Conservation (phyloP, 2,888 invertebrate genomes). For the Schizotus pectinicornis region DNA sequence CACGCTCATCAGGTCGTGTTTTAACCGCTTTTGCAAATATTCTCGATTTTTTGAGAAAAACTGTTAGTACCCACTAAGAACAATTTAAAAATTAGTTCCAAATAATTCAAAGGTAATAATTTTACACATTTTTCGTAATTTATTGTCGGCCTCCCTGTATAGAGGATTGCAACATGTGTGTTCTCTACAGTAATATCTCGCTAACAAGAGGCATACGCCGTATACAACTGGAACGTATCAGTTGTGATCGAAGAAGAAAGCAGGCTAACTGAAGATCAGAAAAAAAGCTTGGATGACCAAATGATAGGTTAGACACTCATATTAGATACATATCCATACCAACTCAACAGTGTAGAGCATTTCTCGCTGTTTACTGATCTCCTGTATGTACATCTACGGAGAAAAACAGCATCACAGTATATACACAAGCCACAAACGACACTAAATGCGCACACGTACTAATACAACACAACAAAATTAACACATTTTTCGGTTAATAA, state of each 20-base stretch:
- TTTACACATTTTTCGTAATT: too few relatives aligned
- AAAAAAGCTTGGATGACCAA: slow-evolving; percentile 7
- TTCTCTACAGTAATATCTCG: too few relatives aligned
- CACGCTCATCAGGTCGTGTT: too few relatives aligned
- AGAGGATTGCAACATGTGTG: too few relatives aligned
- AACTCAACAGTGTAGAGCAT: slow-evolving; percentile 83
- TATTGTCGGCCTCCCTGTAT: too few relatives aligned
- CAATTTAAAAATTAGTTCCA: too few relatives aligned
- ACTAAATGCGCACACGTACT: slow-evolving; percentile 30
- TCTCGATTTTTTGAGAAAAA: too few relatives aligned
- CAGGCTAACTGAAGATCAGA: background rate
- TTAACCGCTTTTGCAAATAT: too few relatives aligned
- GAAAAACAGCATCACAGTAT: slow-evolving; percentile 59
- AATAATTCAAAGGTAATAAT: too few relatives aligned
- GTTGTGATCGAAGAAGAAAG: background rate
- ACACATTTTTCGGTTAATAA: background rate
- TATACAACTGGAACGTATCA: too few relatives aligned
- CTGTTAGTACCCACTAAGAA: too few relatives aligned
- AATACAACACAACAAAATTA: slow-evolving; percentile 22
- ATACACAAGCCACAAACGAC: slow-evolving; percentile 53
- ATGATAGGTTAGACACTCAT: slow-evolving; percentile 17
- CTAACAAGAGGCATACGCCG: too few relatives aligned
- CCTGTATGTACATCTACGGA: slow-evolving; percentile 84
- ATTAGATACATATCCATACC: slow-evolving; percentile 65
- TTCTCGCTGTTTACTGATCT: slow-evolving; percentile 87